These are phyloP conservation scores for Nasua narica DNA, from an alignment of 2,797 vertebrate species.

Conservation along the genomic window DNA sequence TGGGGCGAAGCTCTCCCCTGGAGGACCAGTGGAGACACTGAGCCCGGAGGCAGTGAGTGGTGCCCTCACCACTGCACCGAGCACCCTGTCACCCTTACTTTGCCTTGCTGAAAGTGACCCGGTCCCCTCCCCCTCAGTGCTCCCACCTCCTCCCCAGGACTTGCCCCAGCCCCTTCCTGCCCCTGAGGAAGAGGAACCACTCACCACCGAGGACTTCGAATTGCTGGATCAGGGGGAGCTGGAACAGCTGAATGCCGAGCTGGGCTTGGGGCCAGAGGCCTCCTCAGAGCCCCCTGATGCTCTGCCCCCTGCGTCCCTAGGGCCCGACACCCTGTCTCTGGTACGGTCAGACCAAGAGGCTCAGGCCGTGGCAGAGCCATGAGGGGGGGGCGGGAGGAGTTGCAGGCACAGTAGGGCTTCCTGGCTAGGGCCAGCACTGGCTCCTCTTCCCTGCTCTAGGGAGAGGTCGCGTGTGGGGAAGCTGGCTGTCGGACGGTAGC, in stretches of 20 bases:
- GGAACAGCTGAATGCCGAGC: conserved; percentile 92
- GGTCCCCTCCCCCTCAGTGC: conserved; percentile 82
- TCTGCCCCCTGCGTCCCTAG: not conserved
- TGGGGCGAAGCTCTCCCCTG: conserved; percentile 77
- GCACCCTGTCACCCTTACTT: conserved; percentile 90
- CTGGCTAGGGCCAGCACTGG: conserved; percentile 4
- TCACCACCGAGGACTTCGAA: conserved; percentile 97
- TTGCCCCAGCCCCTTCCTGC: conserved; percentile 79
- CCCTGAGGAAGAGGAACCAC: conserved; percentile 79
- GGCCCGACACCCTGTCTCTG: conserved; percentile 58
- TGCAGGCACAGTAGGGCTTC: conserved; percentile 63
- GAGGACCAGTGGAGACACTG: conserved; percentile 87
- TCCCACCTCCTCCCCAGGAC: conserved; percentile 82
- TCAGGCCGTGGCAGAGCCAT: conserved; percentile 72
- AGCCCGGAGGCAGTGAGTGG: conserved; percentile 93
- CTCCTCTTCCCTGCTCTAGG: not conserved
- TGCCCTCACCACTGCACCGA: conserved; percentile 91
- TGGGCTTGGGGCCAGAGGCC: conserved; percentile 82
- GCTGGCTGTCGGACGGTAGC: conserved; percentile 16
- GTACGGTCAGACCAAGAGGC: conserved; percentile 81
- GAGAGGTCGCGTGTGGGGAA: not conserved
- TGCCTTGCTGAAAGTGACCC: conserved; percentile 87
- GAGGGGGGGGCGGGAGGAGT: conserved; percentile 43
- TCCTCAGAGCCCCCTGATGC: conserved; percentile 56
- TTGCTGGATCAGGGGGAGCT: conserved; percentile 99